These are phyloP conservation scores for Barnardius zonarius DNA, from an alignment of 2,113 vertebrate genomes.

Conservation along the genomic window DNA sequence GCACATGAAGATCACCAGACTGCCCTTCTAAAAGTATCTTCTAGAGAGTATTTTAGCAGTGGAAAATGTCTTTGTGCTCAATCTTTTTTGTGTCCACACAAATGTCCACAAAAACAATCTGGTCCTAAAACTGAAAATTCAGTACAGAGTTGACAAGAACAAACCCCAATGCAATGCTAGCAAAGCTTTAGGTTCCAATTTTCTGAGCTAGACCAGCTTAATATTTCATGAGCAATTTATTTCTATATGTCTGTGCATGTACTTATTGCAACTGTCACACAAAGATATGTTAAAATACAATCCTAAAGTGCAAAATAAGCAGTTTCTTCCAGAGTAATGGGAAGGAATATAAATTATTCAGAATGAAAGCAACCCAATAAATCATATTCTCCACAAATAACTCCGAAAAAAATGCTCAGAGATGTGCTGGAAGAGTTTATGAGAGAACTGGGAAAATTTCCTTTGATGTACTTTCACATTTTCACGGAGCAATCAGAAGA, in stretches of 20 bases:
- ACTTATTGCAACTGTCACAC: background rate
- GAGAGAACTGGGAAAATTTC: background rate
- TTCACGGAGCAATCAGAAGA: background rate
- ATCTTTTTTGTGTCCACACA: background rate
- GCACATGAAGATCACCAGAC: background rate
- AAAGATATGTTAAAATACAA: background rate
- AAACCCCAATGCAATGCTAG: background rate
- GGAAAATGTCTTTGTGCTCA: background rate
- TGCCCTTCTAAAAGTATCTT: background rate
- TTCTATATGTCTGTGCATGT: background rate
- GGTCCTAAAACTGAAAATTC: background rate
- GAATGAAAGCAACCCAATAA: slow-evolving; percentile 14
- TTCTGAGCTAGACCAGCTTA: background rate
- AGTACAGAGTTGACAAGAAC: background rate
- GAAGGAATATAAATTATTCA: slow-evolving; percentile 21
- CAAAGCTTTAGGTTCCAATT: background rate
- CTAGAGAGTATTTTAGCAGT: background rate
- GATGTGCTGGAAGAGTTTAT: background rate
- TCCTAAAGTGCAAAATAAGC: slow-evolving; percentile 4
- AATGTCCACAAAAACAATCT: background rate
- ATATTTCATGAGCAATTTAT: background rate
- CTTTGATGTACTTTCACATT: background rate
- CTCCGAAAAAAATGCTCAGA: background rate
- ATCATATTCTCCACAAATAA: background rate
- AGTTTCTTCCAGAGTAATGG: background rate